phyloP scores from a whole-genome alignment of 1,140 invertebrate species.

The Bombus consobrinus region DNA sequence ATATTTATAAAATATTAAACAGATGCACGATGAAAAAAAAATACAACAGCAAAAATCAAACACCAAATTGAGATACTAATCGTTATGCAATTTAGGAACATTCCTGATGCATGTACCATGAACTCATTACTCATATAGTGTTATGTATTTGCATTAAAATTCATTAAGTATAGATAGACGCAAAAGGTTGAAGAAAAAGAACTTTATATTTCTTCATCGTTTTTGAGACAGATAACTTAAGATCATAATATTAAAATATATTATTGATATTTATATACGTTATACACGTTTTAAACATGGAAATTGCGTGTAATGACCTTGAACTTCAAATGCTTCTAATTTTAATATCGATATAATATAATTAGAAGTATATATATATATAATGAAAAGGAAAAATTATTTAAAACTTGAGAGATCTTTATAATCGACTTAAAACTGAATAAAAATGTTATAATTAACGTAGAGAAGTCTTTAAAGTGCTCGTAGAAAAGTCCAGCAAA shows the following conservation, averaged over 20 bases:
- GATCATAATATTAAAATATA: neutral
- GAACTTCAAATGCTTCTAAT: conserved; percentile 33
- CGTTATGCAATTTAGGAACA: neutral
- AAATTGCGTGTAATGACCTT: conserved; percentile 17
- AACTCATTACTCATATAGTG: neutral
- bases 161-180: neutral
- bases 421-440: neutral
- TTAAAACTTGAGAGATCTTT: too few species aligned
- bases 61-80: neutral
- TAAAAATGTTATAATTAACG: neutral
- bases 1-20: neutral
- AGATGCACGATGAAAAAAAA: neutral
- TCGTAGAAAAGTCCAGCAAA: conserved; percentile 3
- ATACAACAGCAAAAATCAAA: too few species aligned
- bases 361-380: neutral
- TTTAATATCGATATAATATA: conserved; percentile 1
- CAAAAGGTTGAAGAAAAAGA: neutral
- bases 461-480: neutral
- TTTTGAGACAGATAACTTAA: too few species aligned
- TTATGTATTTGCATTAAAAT: neutral
- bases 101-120: too few species aligned
- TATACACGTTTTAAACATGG: neutral
- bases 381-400: neutral
- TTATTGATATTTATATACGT: neutral
- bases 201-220: neutral